phyloP scores from a whole-genome alignment of 2,113 vertebrate genomes.

The Eupsittula cactorum region DNA sequence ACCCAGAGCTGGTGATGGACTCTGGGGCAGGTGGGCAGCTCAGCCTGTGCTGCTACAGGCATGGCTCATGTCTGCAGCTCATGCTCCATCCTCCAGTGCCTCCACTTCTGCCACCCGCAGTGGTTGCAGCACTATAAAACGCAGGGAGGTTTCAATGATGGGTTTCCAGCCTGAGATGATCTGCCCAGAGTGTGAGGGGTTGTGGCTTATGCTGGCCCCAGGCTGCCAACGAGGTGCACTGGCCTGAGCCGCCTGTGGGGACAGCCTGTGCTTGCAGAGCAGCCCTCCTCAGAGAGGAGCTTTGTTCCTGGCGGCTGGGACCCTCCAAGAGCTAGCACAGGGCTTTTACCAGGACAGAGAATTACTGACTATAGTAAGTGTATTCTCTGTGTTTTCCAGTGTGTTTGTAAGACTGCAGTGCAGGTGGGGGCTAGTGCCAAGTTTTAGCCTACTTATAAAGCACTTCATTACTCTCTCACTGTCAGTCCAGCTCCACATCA shows the following conservation, averaged over 20 bases:
- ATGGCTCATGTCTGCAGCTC: fast-evolving
- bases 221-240: neutral
- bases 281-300: neutral
- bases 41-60: fast-evolving
- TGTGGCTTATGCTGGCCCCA: neutral
- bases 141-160: neutral
- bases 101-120: neutral
- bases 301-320: neutral
- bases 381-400: neutral
- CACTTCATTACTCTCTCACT: neutral
- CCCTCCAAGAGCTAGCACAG: neutral
- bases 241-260: neutral
- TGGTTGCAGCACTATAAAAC: fast-evolving
- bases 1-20: neutral
- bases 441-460: neutral
- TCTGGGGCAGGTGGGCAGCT: fast-evolving
- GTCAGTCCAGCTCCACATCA: neutral
- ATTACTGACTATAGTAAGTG: neutral
- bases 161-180: neutral
- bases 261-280: neutral
- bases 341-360: neutral
- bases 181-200: neutral
- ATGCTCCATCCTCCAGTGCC: neutral
- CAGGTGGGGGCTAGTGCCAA: neutral
- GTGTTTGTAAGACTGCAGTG: neutral